These are phyloP conservation scores for Neolamprologus modestus DNA, from an alignment of 2,113 vertebrate genomes.

Conservation along the genomic window DNA sequence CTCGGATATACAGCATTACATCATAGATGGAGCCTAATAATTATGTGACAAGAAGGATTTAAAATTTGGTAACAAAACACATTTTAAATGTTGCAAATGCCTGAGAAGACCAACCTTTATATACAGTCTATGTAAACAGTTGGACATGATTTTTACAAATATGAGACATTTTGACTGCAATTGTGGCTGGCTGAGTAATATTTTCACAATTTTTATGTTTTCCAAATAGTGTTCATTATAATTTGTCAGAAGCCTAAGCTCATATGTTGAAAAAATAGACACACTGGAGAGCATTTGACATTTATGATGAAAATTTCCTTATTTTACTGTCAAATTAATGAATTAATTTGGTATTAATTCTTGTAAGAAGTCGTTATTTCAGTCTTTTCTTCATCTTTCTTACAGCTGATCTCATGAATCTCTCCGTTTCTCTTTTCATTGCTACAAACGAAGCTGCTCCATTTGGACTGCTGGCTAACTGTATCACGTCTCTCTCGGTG, in stretches of 20 bases:
- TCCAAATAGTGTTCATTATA: background rate
- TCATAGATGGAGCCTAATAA: background rate
- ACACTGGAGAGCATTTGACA: background rate
- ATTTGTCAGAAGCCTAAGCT: background rate
- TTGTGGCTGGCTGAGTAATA: background rate
- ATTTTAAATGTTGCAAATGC: background rate
- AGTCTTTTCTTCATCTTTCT: background rate
- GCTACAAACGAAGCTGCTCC: background rate
- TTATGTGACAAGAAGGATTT: background rate
- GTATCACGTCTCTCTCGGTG: background rate
- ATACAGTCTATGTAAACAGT: background rate
- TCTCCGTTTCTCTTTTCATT: background rate
- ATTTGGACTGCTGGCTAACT: background rate
- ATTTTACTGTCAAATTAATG: background rate
- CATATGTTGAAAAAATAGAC: background rate
- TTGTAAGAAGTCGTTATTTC: background rate
- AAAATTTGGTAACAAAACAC: background rate
- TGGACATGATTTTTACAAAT: background rate
- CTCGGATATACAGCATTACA: rapidly evolving
- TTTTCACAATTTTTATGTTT: background rate
- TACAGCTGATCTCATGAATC: background rate
- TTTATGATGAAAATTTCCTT: rapidly evolving
- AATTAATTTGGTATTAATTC: background rate
- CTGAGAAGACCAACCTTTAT: background rate
- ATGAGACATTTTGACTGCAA: background rate